Percentiles rank a stretch among this genome's conserved stretches.
phyloP scores from a whole-genome alignment of 2,797 vertebrate genomes.

The Enteromius thamalakanensis region DNA sequence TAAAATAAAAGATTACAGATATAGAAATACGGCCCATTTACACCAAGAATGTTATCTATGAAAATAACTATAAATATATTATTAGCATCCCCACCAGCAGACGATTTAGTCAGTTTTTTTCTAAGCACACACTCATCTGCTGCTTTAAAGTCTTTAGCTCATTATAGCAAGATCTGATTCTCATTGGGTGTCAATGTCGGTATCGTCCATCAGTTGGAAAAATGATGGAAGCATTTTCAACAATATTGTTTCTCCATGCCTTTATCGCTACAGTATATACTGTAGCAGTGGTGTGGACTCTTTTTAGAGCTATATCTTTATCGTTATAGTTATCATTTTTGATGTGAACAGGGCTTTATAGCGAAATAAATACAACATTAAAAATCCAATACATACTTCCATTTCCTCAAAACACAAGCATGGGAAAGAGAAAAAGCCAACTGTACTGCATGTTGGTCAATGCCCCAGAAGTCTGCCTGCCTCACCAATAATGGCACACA shows the following conservation, averaged over 20 bases:
- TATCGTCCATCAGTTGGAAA: neutral
- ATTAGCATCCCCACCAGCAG: neutral
- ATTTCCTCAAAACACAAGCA: constrained; percentile 6
- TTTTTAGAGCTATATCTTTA: neutral
- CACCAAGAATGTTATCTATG: neutral
- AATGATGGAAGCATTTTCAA: neutral
- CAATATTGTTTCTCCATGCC: neutral
- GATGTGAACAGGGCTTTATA: neutral
- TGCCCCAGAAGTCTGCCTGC: constrained; percentile 59
- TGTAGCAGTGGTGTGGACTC: neutral
- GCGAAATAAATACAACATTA: neutral
- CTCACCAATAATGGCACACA: constrained; percentile 65
- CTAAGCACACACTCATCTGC: neutral
- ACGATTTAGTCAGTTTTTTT: neutral
- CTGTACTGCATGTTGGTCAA: constrained; percentile 52
- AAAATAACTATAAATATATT: neutral
- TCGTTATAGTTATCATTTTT: neutral
- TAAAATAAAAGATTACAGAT: neutral
- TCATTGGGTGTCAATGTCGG: neutral
- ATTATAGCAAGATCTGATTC: neutral
- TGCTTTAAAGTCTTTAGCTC: neutral
- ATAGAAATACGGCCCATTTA: neutral
- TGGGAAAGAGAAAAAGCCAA: constrained; percentile 48
- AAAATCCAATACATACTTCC: neutral
- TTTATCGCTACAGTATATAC: neutral